Evolutionary conservation across 2,113 vertebrate genomes (phyloP), one percentile per base, ranked within the genome.

Genomic region (Oostethus manadensis): DNA sequence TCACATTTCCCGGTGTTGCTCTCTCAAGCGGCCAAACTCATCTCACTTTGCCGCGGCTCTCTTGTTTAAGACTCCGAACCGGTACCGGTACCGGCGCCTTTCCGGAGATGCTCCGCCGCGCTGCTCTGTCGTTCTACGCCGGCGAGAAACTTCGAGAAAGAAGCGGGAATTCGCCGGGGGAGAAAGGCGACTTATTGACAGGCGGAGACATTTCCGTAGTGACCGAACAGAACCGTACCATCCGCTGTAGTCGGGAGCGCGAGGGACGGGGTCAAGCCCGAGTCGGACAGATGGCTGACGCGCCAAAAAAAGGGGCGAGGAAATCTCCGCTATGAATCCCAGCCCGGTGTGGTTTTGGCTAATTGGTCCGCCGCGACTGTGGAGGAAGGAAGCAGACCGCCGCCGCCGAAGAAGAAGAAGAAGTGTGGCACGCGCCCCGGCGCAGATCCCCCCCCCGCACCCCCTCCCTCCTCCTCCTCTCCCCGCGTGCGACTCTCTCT

Each of bases 151-250:
- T 91, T 90, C 79, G 51, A 54, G 23, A 15, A 7, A 53, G 62
- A 54, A 51, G 73, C 51, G 57, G 44, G 47, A 40, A 74, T 16
- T 56, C 61, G 26, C 57, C 56, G 59, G 40, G 51, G 50, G 45
- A 17, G 40, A 63, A 64, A 68, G 64, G 69, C 60, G 47, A 20
- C 23, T 82, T 75, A 80, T 71, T 75, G 49, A 60, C 47, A 78
- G 54, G 54, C 64, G 63, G 51, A 80, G 77, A 85, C 81, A 78
- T 84, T 81, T 70, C 38, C 47, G 78, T 79, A 76, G 77, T 77
- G 81, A 86, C 84, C 87, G 83, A 61, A 81, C 74, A 60, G 68
- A 80, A 90, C 70, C 74, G 81, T 82, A 84, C 67, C 72, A 86
- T 85, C 81, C 85, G 62, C 76, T 65, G 69, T 58, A 62, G 77